Conservation (phyloP, 2,113 vertebrate genomes). For the Alouatta palliata region DNA sequence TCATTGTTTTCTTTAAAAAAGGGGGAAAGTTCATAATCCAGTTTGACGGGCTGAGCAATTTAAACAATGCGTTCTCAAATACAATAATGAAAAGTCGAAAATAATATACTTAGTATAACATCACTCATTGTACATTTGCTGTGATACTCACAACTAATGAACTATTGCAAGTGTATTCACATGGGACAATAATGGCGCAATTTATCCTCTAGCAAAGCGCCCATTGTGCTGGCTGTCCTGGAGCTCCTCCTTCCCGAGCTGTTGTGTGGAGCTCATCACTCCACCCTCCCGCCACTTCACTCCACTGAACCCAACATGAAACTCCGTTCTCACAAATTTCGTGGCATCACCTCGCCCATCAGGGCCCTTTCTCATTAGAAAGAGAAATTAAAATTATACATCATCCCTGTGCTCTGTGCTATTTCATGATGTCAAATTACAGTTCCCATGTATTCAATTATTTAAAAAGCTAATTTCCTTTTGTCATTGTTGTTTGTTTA, state of each 20-base stretch:
- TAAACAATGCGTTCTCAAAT: background rate
- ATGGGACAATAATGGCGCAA: background rate
- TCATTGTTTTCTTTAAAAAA: background rate
- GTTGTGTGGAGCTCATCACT: background rate
- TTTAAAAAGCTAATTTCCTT: background rate
- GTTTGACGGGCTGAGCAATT: background rate
- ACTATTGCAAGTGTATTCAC: background rate
- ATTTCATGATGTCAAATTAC: background rate
- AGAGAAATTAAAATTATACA: background rate
- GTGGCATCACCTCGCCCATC: background rate
- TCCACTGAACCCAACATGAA: background rate
- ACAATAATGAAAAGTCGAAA: background rate
- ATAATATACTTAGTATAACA: background rate
- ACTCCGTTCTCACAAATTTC: background rate
- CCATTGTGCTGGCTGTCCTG: background rate
- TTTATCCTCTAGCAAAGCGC: slow-evolving; percentile 28
- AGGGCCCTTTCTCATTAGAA: background rate
- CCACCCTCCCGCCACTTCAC: background rate
- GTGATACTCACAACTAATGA: background rate
- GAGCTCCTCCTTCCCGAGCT: background rate
- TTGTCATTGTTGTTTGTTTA: too few relatives aligned
- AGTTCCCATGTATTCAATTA: background rate
- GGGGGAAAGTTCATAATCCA: background rate
- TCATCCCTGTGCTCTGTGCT: too few relatives aligned
- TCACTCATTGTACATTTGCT: background rate